These are phyloP conservation scores for Limenitis camilla DNA, from an alignment of 2,888 invertebrate genomes.

Conservation along the genomic window DNA sequence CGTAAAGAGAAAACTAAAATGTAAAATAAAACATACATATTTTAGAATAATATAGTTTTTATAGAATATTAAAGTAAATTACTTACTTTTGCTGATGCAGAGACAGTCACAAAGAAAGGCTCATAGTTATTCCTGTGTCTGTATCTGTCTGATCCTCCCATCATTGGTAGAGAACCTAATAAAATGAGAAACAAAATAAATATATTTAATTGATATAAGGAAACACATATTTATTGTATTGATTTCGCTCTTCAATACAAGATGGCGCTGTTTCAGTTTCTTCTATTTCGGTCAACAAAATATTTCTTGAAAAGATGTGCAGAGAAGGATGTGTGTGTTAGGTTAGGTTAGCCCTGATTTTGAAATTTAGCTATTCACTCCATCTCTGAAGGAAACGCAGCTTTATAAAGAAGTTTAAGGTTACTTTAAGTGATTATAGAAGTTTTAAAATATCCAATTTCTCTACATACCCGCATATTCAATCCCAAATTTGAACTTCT, in stretches of 20 bases:
- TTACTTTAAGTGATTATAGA: neutral
- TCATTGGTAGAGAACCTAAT: conserved; percentile 62
- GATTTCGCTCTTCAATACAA: neutral
- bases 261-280: neutral
- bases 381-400: too few species aligned
- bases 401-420: too few species aligned
- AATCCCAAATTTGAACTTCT: conserved; percentile 54
- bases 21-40: neutral
- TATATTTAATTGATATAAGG: neutral
- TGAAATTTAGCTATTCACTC: too few species aligned
- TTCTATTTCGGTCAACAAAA: neutral
- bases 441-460: neutral
- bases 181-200: conserved; percentile 14
- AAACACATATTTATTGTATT: neutral
- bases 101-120: conserved; percentile 58
- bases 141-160: conserved; percentile 55
- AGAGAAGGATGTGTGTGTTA: too few species aligned
- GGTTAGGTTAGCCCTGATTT: too few species aligned
- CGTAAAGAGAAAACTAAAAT: neutral
- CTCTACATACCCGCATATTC: conserved; percentile 58
- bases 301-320: too few species aligned
- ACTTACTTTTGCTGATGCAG: conserved; percentile 50
- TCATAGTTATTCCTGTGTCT: conserved; percentile 61
- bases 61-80: neutral
- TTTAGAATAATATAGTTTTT: neutral